Percentiles rank a stretch among this genome's conserved stretches.
Conservation (phyloP, 2,888 invertebrate species). For the Lysandra coridon region DNA sequence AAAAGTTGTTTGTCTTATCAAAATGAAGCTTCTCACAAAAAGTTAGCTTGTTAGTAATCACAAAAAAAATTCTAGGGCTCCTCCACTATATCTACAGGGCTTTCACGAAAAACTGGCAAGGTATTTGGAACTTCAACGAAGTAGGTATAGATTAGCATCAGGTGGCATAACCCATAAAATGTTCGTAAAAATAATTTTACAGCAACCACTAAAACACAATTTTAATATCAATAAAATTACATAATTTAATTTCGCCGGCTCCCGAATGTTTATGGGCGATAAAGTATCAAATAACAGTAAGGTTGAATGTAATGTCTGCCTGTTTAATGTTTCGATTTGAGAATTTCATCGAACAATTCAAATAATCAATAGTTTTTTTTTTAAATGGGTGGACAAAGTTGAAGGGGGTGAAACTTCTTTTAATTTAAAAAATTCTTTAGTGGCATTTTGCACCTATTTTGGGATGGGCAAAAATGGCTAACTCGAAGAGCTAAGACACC, state of each 20-base stretch:
- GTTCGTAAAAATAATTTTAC: slow-evolving; percentile 29
- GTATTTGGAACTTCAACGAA: slow-evolving; percentile 8
- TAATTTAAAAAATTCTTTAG: too few relatives aligned
- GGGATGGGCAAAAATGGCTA: too few relatives aligned
- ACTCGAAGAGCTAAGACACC: too few relatives aligned
- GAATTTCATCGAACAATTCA: neutral
- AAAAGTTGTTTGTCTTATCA: too few relatives aligned
- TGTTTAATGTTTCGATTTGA: slow-evolving; percentile 1
- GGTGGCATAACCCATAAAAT: slow-evolving; percentile 25
- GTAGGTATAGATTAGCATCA: slow-evolving; percentile 20
- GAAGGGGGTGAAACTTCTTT: too few relatives aligned
- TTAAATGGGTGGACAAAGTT: too few relatives aligned
- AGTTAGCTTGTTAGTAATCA: too few relatives aligned
- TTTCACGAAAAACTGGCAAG: neutral
- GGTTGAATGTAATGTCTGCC: neutral
- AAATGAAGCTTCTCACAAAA: too few relatives aligned
- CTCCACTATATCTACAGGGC: neutral
- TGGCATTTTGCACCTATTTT: too few relatives aligned
- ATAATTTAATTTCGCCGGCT: slow-evolving; percentile 16
- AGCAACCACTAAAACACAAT: slow-evolving; percentile 26
- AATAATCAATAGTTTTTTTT: neutral
- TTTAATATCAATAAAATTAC: slow-evolving; percentile 32
- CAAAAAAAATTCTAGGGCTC: too few relatives aligned
- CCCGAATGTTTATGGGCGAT: slow-evolving; percentile 27
- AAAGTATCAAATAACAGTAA: slow-evolving; percentile 26